Conservation (phyloP, 2,797 vertebrate genomes). For the Poecile montanus region DNA sequence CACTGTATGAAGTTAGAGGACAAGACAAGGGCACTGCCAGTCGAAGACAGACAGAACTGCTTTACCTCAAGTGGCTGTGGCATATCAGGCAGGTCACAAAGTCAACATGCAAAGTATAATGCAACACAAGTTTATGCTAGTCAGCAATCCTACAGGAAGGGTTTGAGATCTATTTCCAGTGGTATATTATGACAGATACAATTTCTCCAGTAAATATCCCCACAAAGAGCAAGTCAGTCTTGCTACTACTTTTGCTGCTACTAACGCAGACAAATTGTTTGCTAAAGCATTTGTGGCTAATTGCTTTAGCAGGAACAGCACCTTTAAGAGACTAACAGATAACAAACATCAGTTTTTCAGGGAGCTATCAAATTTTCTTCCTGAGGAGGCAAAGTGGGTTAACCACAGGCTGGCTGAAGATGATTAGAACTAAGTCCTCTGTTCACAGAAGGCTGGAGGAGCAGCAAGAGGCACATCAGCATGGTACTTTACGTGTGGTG, state of each 20-base stretch:
- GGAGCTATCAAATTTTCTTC: neutral
- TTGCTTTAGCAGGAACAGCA: neutral
- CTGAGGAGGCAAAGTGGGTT: neutral
- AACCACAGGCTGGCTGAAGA: neutral
- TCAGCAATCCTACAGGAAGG: neutral
- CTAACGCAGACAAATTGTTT: neutral
- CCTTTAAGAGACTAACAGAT: neutral
- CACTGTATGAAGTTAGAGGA: conserved; percentile 38
- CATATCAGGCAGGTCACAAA: conserved; percentile 34
- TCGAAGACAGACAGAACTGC: conserved; percentile 8
- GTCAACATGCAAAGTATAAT: conserved; percentile 13
- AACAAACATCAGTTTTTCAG: neutral
- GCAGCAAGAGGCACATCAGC: neutral
- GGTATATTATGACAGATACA: neutral
- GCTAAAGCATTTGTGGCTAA: neutral
- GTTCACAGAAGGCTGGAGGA: neutral
- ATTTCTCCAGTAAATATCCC: neutral
- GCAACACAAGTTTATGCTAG: neutral
- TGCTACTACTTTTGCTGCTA: neutral
- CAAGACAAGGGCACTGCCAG: conserved; percentile 52
- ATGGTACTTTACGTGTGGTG: neutral
- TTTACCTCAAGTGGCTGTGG: conserved; percentile 50
- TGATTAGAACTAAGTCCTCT: neutral
- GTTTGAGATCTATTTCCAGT: neutral
- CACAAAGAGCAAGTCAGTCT: neutral